Percentiles rank a stretch among this genome's conserved stretches.
phyloP scores from a whole-genome alignment of 2,113 vertebrate species.

The Crypturellus undulatus region DNA sequence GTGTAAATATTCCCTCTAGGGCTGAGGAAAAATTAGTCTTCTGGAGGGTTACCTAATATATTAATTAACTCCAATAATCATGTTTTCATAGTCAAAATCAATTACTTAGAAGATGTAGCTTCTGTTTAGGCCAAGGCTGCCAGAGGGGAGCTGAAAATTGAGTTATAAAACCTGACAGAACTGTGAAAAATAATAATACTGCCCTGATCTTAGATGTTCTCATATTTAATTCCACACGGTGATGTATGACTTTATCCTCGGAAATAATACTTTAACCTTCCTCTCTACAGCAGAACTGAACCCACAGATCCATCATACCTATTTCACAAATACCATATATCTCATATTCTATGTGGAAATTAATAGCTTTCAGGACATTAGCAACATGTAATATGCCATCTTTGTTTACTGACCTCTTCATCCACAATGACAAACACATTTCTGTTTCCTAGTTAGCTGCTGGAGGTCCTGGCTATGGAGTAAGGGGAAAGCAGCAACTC shows the following conservation, averaged over 20 bases:
- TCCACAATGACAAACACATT: not conserved
- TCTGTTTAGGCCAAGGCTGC: not conserved
- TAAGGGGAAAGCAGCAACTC: not conserved
- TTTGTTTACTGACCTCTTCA: not conserved
- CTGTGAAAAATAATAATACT: not conserved
- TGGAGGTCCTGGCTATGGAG: accelerated
- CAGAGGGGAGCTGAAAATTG: not conserved
- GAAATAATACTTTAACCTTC: not conserved
- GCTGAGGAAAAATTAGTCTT: not conserved
- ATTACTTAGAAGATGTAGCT: not conserved
- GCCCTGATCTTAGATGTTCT: not conserved
- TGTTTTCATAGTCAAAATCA: not conserved
- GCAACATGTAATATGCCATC: not conserved
- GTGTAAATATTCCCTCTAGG: not conserved
- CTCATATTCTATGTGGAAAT: not conserved
- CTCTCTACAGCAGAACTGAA: not conserved
- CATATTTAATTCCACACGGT: not conserved
- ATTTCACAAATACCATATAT: not conserved
- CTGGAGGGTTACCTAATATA: not conserved
- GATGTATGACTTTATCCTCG: not conserved
- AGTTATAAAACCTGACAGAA: not conserved
- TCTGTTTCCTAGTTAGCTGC: not conserved
- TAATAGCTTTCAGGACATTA: not conserved
- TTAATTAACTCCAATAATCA: not conserved
- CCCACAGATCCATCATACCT: not conserved